These are phyloP conservation scores for Pungitius pungitius DNA, from an alignment of 2,113 vertebrate species.

Conservation along the genomic window DNA sequence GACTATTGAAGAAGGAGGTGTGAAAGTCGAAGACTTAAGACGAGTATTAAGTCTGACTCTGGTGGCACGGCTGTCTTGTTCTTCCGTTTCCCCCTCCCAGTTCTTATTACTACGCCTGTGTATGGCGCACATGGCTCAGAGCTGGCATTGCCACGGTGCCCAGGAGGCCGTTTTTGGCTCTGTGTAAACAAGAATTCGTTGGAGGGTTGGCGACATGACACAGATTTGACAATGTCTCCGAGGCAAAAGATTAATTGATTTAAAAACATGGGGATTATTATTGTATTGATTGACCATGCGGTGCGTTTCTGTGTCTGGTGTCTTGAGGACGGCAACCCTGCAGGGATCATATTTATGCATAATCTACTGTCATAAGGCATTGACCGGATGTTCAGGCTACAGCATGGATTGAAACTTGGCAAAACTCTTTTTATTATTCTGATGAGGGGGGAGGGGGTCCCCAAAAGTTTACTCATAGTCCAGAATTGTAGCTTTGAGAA, in stretches of 20 bases:
- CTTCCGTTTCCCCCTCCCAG: background rate
- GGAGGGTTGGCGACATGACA: constrained; percentile 23
- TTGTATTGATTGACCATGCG: constrained; percentile 13
- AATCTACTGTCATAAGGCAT: constrained; percentile 2
- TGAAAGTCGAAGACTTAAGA: constrained; percentile 1
- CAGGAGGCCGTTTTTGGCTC: constrained; percentile 32
- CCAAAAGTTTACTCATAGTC: too few species aligned
- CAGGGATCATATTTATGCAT: background rate
- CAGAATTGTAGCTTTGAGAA: too few species aligned
- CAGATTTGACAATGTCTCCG: constrained; percentile 29
- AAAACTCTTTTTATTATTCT: constrained; percentile 21
- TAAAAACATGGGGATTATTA: constrained; percentile 31
- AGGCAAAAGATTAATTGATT: constrained; percentile 21
- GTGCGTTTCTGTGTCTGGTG: constrained; percentile 25
- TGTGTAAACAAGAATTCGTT: background rate
- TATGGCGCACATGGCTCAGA: constrained; percentile 65
- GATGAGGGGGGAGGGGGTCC: background rate
- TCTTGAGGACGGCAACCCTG: constrained; percentile 30
- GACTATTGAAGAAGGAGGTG: constrained; percentile 14
- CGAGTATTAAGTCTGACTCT: background rate
- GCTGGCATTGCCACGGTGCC: constrained; percentile 41
- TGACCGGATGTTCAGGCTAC: constrained; percentile 39
- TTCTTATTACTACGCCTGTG: constrained; percentile 15
- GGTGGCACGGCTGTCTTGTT: background rate
- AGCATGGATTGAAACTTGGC: constrained; percentile 17